Evolutionary conservation across 2,113 vertebrate genomes (phyloP).

Genomic region (Sphyrna mokarran): DNA sequence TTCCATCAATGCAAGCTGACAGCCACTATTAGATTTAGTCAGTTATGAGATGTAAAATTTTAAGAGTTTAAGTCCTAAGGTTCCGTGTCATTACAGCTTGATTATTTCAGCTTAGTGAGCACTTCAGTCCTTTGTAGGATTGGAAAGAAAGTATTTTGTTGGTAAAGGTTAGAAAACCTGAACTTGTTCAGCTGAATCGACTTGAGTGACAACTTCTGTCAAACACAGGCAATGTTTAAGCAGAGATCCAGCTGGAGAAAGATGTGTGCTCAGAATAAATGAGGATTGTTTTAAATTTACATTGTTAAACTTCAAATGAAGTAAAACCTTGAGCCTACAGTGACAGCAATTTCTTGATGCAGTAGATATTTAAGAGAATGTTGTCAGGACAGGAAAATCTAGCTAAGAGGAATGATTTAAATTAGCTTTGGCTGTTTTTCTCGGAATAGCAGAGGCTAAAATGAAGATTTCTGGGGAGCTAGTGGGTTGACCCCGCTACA

Average conservation of each 20-base stretch:
- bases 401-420: too few relatives aligned
- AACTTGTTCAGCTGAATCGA: neutral
- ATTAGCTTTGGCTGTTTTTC: too few relatives aligned
- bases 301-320: neutral
- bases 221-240: neutral
- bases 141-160: neutral
- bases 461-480: too few relatives aligned
- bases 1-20: neutral
- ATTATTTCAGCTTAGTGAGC: neutral
- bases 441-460: too few relatives aligned
- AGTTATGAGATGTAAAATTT: neutral
- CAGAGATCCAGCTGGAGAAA: neutral
- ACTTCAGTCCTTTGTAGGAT: neutral
- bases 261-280: neutral
- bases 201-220: neutral
- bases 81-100: neutral
- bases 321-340: neutral
- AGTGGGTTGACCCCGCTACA: too few relatives aligned
- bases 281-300: neutral
- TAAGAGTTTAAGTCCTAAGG: constrained; percentile 19
- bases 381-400: too few relatives aligned
- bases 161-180: neutral
- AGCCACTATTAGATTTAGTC: neutral
- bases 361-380: too few relatives aligned
- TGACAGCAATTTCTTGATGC: neutral